phyloP scores from a whole-genome alignment of 2,113 vertebrate genomes.

The Cettia cetti region DNA sequence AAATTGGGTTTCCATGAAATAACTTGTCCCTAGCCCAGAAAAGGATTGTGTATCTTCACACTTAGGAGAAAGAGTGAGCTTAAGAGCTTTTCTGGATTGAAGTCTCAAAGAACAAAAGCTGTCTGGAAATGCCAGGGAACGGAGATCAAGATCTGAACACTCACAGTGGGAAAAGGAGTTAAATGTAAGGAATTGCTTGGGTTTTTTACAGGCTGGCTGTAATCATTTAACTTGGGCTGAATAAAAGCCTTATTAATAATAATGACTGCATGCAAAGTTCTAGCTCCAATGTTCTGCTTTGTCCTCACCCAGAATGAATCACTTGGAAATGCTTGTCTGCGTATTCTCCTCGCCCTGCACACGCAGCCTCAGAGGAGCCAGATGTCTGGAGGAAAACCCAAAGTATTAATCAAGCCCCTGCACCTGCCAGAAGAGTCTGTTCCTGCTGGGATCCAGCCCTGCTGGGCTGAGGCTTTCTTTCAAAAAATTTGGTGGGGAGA shows the following conservation, averaged over 20 bases:
- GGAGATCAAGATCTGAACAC: not conserved
- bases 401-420: not conserved
- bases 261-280: not conserved
- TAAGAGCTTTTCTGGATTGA: constrained; percentile 25
- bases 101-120: not conserved
- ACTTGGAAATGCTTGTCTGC: not conserved
- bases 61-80: not conserved
- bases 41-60: not conserved
- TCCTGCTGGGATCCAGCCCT: not conserved
- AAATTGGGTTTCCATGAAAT: not conserved
- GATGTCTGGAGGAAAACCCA: constrained; percentile 45
- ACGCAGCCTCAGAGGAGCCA: constrained; percentile 17
- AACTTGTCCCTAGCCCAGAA: not conserved
- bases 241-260: constrained; percentile 26
- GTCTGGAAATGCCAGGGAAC: not conserved
- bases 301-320: not conserved
- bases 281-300: not conserved
- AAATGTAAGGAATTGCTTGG: not conserved
- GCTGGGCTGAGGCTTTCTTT: not conserved
- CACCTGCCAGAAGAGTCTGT: not conserved
- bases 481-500: not conserved
- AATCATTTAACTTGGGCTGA: not conserved
- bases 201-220: not conserved
- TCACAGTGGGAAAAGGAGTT: not conserved
- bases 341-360: not conserved